phyloP scores from a whole-genome alignment of 1,140 invertebrate genomes.

The Philotrypesis tridentata region DNA sequence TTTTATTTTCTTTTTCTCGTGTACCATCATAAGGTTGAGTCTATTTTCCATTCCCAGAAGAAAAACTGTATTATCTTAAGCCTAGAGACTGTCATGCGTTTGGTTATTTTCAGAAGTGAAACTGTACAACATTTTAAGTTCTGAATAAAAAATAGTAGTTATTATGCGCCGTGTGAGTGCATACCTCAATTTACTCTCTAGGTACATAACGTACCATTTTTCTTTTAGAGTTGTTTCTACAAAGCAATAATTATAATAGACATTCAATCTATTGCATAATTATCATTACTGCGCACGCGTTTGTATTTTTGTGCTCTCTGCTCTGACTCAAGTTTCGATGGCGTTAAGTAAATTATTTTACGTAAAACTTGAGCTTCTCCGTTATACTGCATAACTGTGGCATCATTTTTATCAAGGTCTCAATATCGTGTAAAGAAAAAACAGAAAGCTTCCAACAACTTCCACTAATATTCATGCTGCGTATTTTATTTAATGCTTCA shows the following conservation, averaged over 20 bases:
- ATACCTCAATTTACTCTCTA: too few species aligned
- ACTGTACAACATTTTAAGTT: too few species aligned
- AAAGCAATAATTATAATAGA: conserved; percentile 2
- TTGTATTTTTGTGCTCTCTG: conserved; percentile 29
- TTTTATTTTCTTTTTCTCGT: conserved; percentile 30
- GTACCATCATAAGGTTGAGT: too few species aligned
- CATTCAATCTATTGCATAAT: conserved; percentile 16
- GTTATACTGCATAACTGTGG: neutral
- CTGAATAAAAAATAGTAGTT: too few species aligned
- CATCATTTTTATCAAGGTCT: neutral
- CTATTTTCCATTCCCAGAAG: too few species aligned
- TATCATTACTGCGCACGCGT: neutral
- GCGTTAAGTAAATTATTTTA: conserved; percentile 37
- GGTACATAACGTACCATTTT: neutral
- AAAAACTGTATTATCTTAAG: too few species aligned
- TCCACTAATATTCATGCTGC: conserved; percentile 13
- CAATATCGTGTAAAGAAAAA: neutral
- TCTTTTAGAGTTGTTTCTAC: conserved; percentile 11
- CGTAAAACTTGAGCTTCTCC: conserved; percentile 16
- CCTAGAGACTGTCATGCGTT: too few species aligned
- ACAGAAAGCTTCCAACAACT: conserved; percentile 35
- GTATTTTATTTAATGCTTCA: neutral
- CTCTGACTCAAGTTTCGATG: conserved; percentile 46
- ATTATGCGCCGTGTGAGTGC: too few species aligned
- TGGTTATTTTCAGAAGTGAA: too few species aligned